These are phyloP conservation scores for Pyralis farinalis DNA, from an alignment of 2,888 invertebrate species.

Conservation along the genomic window DNA sequence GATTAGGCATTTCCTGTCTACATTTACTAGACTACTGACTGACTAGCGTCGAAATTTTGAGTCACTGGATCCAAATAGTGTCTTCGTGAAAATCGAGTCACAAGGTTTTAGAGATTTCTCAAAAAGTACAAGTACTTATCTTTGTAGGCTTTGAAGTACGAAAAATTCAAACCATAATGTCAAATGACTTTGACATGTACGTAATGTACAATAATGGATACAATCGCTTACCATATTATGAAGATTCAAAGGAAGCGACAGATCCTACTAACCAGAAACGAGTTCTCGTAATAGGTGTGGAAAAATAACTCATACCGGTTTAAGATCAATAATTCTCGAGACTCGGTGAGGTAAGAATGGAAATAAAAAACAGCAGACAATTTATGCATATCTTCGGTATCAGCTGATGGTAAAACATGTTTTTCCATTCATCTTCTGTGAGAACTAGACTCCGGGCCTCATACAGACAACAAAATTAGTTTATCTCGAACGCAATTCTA, in stretches of 20 bases:
- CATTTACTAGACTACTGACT: no score
- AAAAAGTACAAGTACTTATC: no score
- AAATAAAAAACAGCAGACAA: conserved; percentile 38
- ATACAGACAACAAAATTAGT: no score
- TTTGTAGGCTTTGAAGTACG: no score
- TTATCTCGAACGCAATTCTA: no score
- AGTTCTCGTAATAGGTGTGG: conserved; percentile 29
- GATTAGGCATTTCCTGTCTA: no score
- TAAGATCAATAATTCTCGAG: conserved; percentile 44
- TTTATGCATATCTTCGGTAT: conserved; percentile 54
- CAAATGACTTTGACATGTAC: not conserved
- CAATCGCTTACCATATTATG: not conserved
- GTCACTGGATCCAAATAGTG: no score
- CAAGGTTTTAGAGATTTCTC: no score
- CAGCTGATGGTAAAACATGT: conserved; percentile 69
- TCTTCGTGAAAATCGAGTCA: no score
- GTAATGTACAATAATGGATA: conserved; percentile 8
- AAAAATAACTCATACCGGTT: conserved; percentile 46
- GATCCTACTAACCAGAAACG: conserved; percentile 16
- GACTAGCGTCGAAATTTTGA: no score
- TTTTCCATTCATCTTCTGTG: conserved; percentile 44
- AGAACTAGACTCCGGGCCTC: not conserved
- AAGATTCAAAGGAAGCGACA: not conserved
- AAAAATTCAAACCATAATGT: not conserved
- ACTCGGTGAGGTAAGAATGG: conserved; percentile 58